Conservation (phyloP, 2,888 invertebrate species). For the Octodonta nipae region DNA sequence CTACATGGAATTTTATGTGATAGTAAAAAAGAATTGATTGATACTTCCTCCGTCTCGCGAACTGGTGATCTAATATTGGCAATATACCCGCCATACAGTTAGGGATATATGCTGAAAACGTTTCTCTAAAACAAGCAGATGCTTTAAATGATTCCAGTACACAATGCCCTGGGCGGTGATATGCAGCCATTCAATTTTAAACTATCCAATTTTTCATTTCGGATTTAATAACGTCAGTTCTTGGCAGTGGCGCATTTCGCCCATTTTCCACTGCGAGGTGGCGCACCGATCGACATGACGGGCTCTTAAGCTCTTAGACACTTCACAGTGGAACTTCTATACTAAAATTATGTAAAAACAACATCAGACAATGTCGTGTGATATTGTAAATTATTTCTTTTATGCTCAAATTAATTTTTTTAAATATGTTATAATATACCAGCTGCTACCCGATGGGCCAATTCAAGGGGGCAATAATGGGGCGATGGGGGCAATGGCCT, state of each 20-base stretch:
- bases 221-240: slow-evolving; percentile 37
- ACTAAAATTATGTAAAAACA: no score
- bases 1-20: no score
- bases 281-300: not conserved
- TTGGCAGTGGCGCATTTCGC: slow-evolving; percentile 17
- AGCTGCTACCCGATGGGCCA: no score
- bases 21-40: not conserved
- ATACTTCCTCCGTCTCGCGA: not conserved
- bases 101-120: slow-evolving; percentile 1
- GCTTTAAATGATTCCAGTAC: slow-evolving; percentile 27
- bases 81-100: not conserved
- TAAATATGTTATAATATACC: no score
- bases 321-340: no score
- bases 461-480: no score
- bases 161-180: slow-evolving; percentile 27
- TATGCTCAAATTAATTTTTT: no score
- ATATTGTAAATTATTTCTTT: no score
- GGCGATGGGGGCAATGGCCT: no score
- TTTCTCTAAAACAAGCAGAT: slow-evolving; percentile 18
- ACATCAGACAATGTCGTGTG: no score
- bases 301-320: no score
- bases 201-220: slow-evolving; percentile 39
- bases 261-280: slow-evolving; percentile 11
- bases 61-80: not conserved
- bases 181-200: slow-evolving; percentile 35